Evolutionary conservation across 2,888 invertebrate species (phyloP), one percentile per base, ranked within the genome.

Genomic region (Eupithecia inturbata): DNA sequence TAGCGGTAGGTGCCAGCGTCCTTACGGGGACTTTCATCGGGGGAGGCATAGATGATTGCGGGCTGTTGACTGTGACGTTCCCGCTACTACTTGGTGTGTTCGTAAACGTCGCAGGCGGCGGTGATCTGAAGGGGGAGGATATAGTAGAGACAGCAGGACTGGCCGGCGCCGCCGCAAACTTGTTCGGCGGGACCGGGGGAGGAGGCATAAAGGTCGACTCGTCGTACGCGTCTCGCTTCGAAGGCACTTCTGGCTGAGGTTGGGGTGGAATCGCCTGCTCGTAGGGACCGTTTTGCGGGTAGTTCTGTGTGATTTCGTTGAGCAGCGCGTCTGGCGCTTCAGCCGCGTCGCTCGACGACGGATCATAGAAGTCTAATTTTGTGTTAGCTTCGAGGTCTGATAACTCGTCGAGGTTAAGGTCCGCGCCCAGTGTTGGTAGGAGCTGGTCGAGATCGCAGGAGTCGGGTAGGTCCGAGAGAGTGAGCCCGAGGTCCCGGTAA

Each of bases 371-470:
- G 73, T 95, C 94, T 14, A 95, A 86, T 82, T 95, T 95, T 66
- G 93, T 80, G 77, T 85, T 85, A 60, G 88, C 80, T 71, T 93
- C 93, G 1, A 93, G 86, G 76, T 93, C 93, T 1, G 92, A 89
- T 69, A 93, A 91, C 75, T 94, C 92, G 80, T 93, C 93, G n/a
- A 94, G 87, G 79, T 96, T 92, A 83, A 96, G 96, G 80, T 95
- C 94, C 67, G 95, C 95, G 77, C 95, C 96, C 26, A 96, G 88
- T 45, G 95, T 95, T 22, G 96, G 96, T 85, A 96, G 90, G 81
- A 97, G 90, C 82, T 96, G 96, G 82, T 96, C 96, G 72, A 96
- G 92, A 86, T 96, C 96, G 75, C 92, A 91, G 73, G 87, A 88
- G 83, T 94, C 95, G 2, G 94, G 91, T 49, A 94, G 85, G 75